Evolutionary conservation across 2,888 invertebrate genomes (phyloP).

Genomic region (Drosophila incognita): DNA sequence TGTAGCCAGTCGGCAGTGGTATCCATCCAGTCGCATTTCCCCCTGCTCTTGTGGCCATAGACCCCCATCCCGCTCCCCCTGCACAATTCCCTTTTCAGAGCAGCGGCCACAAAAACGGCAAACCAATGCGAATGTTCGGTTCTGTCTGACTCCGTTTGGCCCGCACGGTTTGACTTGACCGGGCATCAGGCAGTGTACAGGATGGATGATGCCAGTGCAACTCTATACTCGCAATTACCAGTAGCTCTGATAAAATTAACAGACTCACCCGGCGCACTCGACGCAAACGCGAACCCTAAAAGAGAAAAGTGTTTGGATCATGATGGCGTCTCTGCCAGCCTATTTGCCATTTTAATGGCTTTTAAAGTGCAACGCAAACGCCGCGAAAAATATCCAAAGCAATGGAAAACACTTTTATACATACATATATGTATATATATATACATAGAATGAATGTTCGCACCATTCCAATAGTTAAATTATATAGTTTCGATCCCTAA

Average conservation of each 20-base stretch:
- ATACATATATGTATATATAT: neutral
- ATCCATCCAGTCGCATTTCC: conserved; percentile 44
- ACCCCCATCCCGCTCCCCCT: neutral
- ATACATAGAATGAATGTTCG: neutral
- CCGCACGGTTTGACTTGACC: conserved; percentile 38
- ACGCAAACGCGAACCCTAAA: conserved; percentile 6
- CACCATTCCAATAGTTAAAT: neutral
- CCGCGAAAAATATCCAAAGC: neutral
- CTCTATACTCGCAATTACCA: conserved; percentile 74
- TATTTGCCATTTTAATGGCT: conserved; percentile 76
- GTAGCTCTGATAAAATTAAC: conserved; percentile 80
- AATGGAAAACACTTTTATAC: neutral
- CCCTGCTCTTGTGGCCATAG: conserved; percentile 9
- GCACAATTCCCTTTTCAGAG: conserved; percentile 24
- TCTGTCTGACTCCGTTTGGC: conserved; percentile 44
- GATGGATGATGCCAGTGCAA: conserved; percentile 40
- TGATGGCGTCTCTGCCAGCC: conserved; percentile 32
- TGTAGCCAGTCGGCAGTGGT: conserved; percentile 77
- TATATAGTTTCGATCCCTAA: neutral
- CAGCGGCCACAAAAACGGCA: conserved; percentile 46
- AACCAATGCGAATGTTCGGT: conserved; percentile 24
- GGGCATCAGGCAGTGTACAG: neutral
- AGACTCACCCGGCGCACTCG: conserved; percentile 31
- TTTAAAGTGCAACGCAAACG: conserved; percentile 66
- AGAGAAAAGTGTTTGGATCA: conserved; percentile 6